Evolutionary conservation across 2,113 vertebrate genomes (phyloP).

Genomic region (Siphamia tubifer): DNA sequence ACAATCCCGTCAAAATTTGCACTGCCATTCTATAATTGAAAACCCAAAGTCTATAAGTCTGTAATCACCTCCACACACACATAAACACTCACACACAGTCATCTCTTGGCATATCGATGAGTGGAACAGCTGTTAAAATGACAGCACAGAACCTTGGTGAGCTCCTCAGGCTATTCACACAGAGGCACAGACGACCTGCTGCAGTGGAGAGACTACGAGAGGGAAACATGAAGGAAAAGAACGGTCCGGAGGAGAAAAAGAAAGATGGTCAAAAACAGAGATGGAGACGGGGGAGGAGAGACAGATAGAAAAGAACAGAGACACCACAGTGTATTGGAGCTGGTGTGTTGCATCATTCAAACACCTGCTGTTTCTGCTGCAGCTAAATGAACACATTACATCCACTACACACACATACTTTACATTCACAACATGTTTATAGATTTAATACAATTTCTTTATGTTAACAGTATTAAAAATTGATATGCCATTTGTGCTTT

Average conservation of each 20-base stretch:
- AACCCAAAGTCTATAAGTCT: constrained; percentile 21
- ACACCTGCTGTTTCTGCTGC: constrained; percentile 52
- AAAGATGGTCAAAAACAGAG: background rate
- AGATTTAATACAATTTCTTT: background rate
- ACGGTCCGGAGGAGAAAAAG: background rate
- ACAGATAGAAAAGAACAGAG: constrained; percentile 25
- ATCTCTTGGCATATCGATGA: constrained; percentile 32
- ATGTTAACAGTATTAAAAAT: background rate
- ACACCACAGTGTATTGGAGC: constrained; percentile 12
- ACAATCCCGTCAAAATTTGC: constrained; percentile 1
- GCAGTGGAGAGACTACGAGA: background rate
- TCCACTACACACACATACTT: constrained; percentile 4
- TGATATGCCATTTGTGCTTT: background rate
- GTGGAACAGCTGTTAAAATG: constrained; percentile 50
- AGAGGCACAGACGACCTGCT: constrained; percentile 45
- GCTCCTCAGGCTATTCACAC: constrained; percentile 31
- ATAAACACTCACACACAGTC: background rate
- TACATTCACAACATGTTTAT: constrained; percentile 34
- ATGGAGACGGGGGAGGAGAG: background rate
- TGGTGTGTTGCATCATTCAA: constrained; percentile 37
- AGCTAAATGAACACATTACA: constrained; percentile 48
- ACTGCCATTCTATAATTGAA: constrained; percentile 32
- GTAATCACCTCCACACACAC: constrained; percentile 26
- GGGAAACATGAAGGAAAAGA: background rate
- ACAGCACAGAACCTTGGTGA: constrained; percentile 37